Conservation (phyloP, 2,888 invertebrate genomes). For the Eudemis profundana region DNA sequence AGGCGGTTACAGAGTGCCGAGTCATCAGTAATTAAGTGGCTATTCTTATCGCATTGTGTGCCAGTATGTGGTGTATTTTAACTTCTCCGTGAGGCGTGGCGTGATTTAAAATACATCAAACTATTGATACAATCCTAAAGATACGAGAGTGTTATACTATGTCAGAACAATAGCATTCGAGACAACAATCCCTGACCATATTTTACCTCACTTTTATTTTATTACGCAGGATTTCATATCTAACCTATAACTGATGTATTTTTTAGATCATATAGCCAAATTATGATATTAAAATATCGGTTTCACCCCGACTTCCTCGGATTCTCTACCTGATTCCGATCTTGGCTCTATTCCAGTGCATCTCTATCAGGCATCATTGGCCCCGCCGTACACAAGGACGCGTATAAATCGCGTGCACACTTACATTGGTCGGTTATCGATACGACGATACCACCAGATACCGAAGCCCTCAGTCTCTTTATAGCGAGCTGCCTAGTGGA, state of each 20-base stretch:
- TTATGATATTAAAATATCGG: slow-evolving; percentile 5
- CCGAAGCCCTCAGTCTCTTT: background rate
- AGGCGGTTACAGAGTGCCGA: slow-evolving; percentile 29
- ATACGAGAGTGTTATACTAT: too few relatives aligned
- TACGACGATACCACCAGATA: background rate
- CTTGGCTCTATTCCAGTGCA: slow-evolving; percentile 42
- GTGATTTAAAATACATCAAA: too few relatives aligned
- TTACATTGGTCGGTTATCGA: slow-evolving; percentile 19
- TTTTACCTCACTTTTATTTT: too few relatives aligned
- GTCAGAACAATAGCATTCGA: too few relatives aligned
- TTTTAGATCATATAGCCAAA: background rate
- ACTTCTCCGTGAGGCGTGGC: background rate
- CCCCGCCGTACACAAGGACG: slow-evolving; percentile 23
- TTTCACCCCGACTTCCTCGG: slow-evolving; percentile 19
- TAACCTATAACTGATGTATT: too few relatives aligned
- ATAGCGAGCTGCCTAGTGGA: background rate
- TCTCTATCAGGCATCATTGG: slow-evolving; percentile 34
- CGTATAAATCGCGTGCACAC: slow-evolving; percentile 22
- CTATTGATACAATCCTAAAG: too few relatives aligned
- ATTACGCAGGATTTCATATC: too few relatives aligned
- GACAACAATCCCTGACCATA: too few relatives aligned
- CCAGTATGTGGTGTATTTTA: background rate
- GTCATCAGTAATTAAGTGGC: slow-evolving; percentile 42
- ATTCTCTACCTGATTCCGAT: slow-evolving; percentile 39
- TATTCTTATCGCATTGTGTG: slow-evolving; percentile 24